Base-by-base conservation (phyloP, 2,888 invertebrate genomes). In the Zygogramma bicolorata region DNA sequence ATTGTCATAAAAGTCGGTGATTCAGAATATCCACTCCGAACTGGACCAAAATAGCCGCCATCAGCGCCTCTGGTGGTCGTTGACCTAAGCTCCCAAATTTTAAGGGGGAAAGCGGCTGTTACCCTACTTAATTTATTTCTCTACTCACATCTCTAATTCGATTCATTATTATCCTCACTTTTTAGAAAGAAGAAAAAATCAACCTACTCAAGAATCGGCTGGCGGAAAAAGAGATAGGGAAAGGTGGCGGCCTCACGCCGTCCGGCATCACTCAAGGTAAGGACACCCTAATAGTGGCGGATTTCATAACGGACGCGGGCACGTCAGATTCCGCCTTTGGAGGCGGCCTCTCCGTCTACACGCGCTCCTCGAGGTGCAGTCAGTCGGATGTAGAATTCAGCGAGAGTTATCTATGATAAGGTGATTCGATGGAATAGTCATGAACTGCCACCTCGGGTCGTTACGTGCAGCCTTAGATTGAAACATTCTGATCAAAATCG, bases 321-420 rank as follows among this genome's bases (percentile, higher is more conserved):
- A 94, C 94, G 72, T 94, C 94, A 68, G 89, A 89, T 82, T 94
- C 94, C 81, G 95, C 94, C 80, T 93, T 92, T 84, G 92, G 92
- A 84, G 89, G 89, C 75, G 88, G 89, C 74, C 89, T 93, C 84
- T 91, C 92, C 75, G 91, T 93, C 86, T 92, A 93, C 88, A 95
- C 94, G 80, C 91, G 94, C 83, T 94, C 94, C 78, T 94, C 94
- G 76, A 91, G 94, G 82, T 94, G 94, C 85, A 95, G 94, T 86
- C 94, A 94, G 86, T 95, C 95, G 75, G 95, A 95, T 88, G 91
- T 94, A 84, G 95, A 96, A 87, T 95, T 95, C 87, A 95, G 95
- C 77, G 95, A 95, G 87, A 95, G 95, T 85, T 96, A 95, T 88
- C 90, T 95, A 84, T 95, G 65, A 61, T 68, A 6, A 34, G 20